Percentiles rank a stretch among this genome's conserved stretches.
Conservation (phyloP, 2,113 vertebrate genomes). For the Lophotis ruficrista region DNA sequence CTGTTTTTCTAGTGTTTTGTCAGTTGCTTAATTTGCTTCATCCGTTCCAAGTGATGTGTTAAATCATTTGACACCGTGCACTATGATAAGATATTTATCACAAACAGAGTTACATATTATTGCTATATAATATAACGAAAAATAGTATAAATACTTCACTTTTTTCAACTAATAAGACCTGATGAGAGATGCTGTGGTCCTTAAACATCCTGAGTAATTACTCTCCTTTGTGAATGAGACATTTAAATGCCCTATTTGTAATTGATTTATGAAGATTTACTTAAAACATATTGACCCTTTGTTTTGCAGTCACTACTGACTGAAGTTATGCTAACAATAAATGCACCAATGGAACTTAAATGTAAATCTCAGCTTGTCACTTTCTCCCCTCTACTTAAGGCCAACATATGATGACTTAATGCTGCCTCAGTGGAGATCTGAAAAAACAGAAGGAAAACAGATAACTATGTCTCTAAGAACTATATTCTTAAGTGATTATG, state of each 20-base stretch:
- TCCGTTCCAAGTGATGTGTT: slow-evolving; percentile 29
- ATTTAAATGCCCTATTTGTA: not conserved
- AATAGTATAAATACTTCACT: not conserved
- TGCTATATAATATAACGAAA: not conserved
- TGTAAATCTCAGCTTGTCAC: not conserved
- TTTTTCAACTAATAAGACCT: not conserved
- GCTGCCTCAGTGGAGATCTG: not conserved
- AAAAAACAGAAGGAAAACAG: not conserved
- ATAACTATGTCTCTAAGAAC: not conserved
- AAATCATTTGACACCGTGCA: slow-evolving; percentile 48
- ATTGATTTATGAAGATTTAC: not conserved
- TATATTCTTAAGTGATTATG: not conserved
- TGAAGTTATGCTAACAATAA: not conserved
- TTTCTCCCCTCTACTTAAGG: not conserved
- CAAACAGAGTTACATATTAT: not conserved
- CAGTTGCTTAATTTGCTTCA: slow-evolving; percentile 59
- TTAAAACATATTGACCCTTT: not conserved
- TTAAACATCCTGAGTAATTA: not conserved
- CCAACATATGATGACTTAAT: not conserved
- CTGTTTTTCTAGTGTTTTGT: slow-evolving; percentile 46
- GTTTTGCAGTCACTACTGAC: not conserved
- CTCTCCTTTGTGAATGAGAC: not conserved
- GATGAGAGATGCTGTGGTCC: not conserved
- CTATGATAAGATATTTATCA: not conserved
- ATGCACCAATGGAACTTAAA: not conserved